A percentile compares a stretch with the other conserved stretches of the same genome.
Evolutionary conservation across 2,888 invertebrate species (phyloP).

Genomic region (Himalopsyche tibetana): DNA sequence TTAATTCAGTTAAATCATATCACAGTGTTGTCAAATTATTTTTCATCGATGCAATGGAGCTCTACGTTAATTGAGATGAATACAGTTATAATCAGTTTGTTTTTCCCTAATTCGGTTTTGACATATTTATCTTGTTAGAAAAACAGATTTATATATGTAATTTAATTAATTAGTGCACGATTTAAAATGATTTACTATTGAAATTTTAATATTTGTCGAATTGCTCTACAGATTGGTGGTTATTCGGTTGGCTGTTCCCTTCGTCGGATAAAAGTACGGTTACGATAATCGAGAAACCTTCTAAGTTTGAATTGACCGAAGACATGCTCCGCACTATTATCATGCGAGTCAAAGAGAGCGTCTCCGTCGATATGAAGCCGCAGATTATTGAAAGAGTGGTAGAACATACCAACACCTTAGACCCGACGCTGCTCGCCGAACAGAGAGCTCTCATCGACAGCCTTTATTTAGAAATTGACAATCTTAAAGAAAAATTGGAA

Average conservation of each 20-base stretch:
- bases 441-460: constrained; percentile 75
- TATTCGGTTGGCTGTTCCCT: constrained; percentile 27
- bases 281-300: constrained; percentile 58
- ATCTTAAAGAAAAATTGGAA: constrained; percentile 76
- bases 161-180: no score
- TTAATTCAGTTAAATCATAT: no score
- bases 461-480: constrained; percentile 76
- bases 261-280: constrained; percentile 68
- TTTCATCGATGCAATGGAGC: no score
- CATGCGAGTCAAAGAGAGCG: constrained; percentile 67
- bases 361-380: constrained; percentile 65
- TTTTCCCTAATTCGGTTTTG: no score
- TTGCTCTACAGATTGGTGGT: constrained; percentile 26
- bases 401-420: constrained; percentile 69
- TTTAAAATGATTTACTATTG: no score
- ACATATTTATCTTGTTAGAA: no score
- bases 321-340: constrained; percentile 69
- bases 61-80: no score
- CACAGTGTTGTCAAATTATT: no score
- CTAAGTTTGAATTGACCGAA: constrained; percentile 67
- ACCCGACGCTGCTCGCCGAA: constrained; percentile 71
- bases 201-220: not conserved
- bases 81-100: no score
- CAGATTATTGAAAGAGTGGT: constrained; percentile 69
- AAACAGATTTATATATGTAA: no score